A percentile compares a stretch with the other conserved stretches of the same genome.
phyloP scores from a whole-genome alignment of 2,797 vertebrate genomes.

The Karalla daura region DNA sequence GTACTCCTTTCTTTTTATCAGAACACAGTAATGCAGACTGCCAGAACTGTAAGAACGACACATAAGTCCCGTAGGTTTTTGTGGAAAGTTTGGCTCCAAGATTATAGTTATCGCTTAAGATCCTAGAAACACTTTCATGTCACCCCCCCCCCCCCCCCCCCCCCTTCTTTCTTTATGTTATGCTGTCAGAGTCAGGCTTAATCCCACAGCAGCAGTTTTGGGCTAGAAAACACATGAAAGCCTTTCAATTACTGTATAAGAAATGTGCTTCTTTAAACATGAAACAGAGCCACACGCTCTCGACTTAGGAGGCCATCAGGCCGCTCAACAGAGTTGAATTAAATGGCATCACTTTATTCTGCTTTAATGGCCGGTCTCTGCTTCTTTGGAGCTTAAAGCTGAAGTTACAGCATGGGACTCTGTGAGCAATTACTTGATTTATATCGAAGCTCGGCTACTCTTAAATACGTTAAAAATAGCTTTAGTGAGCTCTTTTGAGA shows the following conservation, averaged over 20 bases:
- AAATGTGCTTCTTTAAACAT: conserved; percentile 42
- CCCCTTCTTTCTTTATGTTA: neutral
- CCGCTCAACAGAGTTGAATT: conserved; percentile 34
- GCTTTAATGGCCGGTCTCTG: conserved; percentile 36
- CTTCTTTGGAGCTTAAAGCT: conserved; percentile 23
- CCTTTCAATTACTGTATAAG: conserved; percentile 45
- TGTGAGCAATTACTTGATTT: conserved; percentile 61
- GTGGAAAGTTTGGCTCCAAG: conserved; percentile 29
- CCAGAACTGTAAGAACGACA: conserved; percentile 19
- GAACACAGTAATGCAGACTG: conserved; percentile 37
- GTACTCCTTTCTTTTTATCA: conserved; percentile 10
- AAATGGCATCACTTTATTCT: conserved; percentile 50
- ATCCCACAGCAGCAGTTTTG: conserved; percentile 37
- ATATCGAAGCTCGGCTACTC: conserved; percentile 41
- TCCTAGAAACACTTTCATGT: conserved; percentile 54
- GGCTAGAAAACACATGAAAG: conserved; percentile 56
- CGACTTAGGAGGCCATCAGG: conserved; percentile 25
- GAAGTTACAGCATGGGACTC: conserved; percentile 47
- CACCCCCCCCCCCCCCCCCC: conserved; percentile 1
- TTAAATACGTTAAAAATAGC: conserved; percentile 43
- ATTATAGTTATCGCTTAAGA: conserved; percentile 54
- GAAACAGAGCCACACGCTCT: conserved; percentile 29
- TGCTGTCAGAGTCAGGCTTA: conserved; percentile 44
- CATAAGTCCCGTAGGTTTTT: conserved; percentile 16
- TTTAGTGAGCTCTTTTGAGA: conserved; percentile 21